phyloP scores from a whole-genome alignment of 1,140 invertebrate genomes.

The Dolichoris vasculosae region DNA sequence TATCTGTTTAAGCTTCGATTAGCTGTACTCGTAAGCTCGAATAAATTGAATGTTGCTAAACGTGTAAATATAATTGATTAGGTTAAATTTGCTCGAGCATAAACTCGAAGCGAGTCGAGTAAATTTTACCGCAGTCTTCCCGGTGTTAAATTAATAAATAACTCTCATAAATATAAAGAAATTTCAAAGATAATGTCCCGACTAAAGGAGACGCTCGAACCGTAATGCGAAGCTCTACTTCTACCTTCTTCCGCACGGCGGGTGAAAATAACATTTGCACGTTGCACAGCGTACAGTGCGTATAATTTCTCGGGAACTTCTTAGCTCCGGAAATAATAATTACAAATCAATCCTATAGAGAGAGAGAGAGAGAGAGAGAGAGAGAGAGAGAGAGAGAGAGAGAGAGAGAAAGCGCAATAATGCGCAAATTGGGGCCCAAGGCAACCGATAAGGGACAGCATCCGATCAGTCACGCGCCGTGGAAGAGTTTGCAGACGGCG shows the following conservation, averaged over 20 bases:
- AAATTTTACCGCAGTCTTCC: background rate
- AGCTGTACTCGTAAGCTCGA: no score
- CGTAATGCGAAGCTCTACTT: background rate
- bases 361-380: constrained; percentile 16
- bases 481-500: background rate
- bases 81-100: background rate
- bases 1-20: no score
- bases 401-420: constrained; percentile 33
- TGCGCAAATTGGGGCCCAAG: constrained; percentile 25
- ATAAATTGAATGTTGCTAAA: no score
- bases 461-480: background rate
- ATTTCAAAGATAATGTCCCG: background rate
- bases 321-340: constrained; percentile 2
- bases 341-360: background rate
- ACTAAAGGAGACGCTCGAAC: background rate
- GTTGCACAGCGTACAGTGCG: background rate
- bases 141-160: background rate
- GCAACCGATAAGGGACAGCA: background rate
- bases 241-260: background rate
- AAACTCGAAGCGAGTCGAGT: background rate
- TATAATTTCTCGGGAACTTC: background rate
- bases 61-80: no score
- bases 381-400: constrained; percentile 5
- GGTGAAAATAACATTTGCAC: background rate
- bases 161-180: background rate